These are phyloP conservation scores for Synanthedon tipuliformis DNA, from an alignment of 2,888 invertebrate genomes.

Conservation along the genomic window DNA sequence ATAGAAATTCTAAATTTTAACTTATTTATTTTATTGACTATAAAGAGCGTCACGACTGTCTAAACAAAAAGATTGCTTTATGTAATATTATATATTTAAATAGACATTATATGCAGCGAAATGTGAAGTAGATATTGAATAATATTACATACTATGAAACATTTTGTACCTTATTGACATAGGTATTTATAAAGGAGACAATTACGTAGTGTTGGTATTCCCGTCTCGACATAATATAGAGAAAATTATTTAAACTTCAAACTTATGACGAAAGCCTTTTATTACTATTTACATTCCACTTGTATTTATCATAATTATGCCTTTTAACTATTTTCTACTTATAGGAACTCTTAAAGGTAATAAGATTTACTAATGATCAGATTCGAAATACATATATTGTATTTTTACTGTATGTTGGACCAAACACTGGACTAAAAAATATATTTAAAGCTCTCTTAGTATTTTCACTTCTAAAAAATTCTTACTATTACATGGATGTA, in stretches of 20 bases:
- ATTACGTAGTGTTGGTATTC: too few relatives aligned
- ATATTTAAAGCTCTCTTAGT: constrained; percentile 42
- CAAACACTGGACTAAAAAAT: constrained; percentile 31
- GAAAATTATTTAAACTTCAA: constrained; percentile 29
- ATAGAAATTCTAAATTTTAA: not conserved
- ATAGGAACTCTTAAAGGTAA: constrained; percentile 11
- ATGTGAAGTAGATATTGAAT: too few relatives aligned
- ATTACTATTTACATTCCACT: constrained; percentile 57
- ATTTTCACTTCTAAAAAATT: constrained; percentile 13
- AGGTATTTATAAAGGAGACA: too few relatives aligned
- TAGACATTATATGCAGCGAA: too few relatives aligned
- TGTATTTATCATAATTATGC: constrained; percentile 57
- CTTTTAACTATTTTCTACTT: constrained; percentile 21
- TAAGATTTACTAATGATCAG: constrained; percentile 2
- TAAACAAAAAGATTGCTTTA: too few relatives aligned
- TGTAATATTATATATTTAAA: too few relatives aligned
- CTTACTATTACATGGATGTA: constrained; percentile 5
- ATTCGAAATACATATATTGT: constrained; percentile 15
- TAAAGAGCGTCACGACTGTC: too few relatives aligned
- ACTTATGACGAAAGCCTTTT: constrained; percentile 63
- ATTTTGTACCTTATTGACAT: too few relatives aligned
- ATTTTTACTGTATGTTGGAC: constrained; percentile 47
- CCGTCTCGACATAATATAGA: too few relatives aligned
- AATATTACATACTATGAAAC: too few relatives aligned
- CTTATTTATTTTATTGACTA: not conserved